phyloP scores from a whole-genome alignment of 2,888 invertebrate species.

The Eilema depressum region DNA sequence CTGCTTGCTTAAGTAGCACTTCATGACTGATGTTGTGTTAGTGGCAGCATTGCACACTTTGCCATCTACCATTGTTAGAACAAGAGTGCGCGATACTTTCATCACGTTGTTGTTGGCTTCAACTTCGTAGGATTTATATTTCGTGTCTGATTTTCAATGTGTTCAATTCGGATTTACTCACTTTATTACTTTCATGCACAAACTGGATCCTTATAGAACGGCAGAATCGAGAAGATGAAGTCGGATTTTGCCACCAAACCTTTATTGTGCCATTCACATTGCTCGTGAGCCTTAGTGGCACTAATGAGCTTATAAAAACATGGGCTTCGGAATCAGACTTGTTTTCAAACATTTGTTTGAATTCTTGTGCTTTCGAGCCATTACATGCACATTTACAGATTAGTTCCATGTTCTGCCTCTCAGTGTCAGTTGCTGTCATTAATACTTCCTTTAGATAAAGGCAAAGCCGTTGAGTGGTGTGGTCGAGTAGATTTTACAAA shows the following conservation, averaged over 20 bases:
- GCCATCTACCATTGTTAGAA: too few relatives aligned
- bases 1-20: conserved; percentile 54
- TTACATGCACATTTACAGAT: conserved; percentile 17
- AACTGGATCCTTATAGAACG: too few relatives aligned
- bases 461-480: conserved; percentile 14
- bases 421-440: conserved; percentile 8
- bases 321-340: conserved; percentile 14
- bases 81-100: too few relatives aligned
- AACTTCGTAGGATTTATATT: too few relatives aligned
- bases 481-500: conserved; percentile 15
- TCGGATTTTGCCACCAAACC: conserved; percentile 18
- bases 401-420: conserved; percentile 14
- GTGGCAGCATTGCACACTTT: conserved; percentile 57
- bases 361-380: conserved; percentile 14
- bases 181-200: too few relatives aligned
- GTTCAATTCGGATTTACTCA: too few relatives aligned
- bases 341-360: conserved; percentile 17
- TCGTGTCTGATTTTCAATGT: too few relatives aligned
- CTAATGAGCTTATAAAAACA: conserved; percentile 19
- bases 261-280: conserved; percentile 11
- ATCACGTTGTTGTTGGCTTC: too few relatives aligned
- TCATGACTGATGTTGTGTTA: conserved; percentile 42
- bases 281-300: conserved; percentile 11
- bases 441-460: conserved; percentile 11
- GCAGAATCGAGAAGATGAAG: conserved; percentile 10